These are phyloP conservation scores for Centropristis striata DNA, from an alignment of 2,113 vertebrate genomes.

Conservation along the genomic window DNA sequence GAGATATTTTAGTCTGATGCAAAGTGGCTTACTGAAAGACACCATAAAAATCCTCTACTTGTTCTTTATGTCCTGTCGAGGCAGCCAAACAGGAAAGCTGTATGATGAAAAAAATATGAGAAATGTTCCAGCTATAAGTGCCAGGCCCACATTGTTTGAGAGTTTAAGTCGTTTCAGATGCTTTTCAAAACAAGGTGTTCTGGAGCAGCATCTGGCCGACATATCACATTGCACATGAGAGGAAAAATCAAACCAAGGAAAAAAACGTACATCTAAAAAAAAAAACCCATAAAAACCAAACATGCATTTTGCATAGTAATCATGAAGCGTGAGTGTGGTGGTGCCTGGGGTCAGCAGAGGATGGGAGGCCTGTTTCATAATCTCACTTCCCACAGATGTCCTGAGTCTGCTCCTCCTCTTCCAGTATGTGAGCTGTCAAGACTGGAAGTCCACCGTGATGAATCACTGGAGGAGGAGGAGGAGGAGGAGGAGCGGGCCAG, in stretches of 20 bases:
- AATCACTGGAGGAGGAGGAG: slow-evolving; percentile 25
- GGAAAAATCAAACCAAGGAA: slow-evolving; percentile 11
- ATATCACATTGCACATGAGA: background rate
- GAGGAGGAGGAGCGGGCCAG: slow-evolving; percentile 7
- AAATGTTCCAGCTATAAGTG: slow-evolving; percentile 4
- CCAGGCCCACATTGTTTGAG: slow-evolving; percentile 2
- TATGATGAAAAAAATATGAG: slow-evolving; percentile 7
- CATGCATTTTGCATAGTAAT: slow-evolving; percentile 4
- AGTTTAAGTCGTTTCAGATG: slow-evolving; percentile 44
- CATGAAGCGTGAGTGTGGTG: slow-evolving; percentile 15
- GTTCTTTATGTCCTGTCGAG: background rate
- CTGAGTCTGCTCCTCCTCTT: slow-evolving; percentile 62
- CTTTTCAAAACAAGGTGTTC: slow-evolving; percentile 37
- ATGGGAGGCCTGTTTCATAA: slow-evolving; percentile 64
- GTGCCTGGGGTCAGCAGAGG: slow-evolving; percentile 52
- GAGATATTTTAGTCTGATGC: background rate
- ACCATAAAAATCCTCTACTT: background rate
- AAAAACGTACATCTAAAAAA: background rate
- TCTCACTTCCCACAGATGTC: slow-evolving; percentile 76
- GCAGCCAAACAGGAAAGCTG: background rate
- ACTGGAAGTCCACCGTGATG: slow-evolving; percentile 51
- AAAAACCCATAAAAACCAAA: background rate
- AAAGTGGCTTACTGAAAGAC: background rate
- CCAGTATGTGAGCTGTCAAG: slow-evolving; percentile 61
- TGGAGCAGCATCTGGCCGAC: slow-evolving; percentile 27